These are phyloP conservation scores for Sogatella furcifera DNA, from an alignment of 1,140 invertebrate species.

Conservation along the genomic window DNA sequence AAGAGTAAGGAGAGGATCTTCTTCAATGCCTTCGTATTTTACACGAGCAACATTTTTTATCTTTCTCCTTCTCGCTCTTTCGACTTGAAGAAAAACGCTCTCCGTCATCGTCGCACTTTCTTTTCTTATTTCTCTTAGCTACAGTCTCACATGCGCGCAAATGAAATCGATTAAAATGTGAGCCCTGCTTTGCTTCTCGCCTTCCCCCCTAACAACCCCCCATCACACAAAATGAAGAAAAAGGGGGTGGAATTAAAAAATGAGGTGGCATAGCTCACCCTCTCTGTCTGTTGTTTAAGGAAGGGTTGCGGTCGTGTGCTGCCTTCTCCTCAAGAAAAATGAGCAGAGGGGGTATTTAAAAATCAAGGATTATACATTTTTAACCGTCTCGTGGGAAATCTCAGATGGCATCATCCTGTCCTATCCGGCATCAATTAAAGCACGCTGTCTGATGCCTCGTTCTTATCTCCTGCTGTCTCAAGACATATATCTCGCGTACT, in stretches of 20 bases:
- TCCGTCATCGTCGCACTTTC: constrained; percentile 15
- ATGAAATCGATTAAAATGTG: constrained; percentile 24
- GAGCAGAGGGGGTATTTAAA: constrained; percentile 13
- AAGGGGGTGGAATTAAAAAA: constrained; percentile 18
- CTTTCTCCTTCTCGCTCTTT: constrained; percentile 13
- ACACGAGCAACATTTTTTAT: constrained; percentile 18
- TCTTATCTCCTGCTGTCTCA: too few species aligned
- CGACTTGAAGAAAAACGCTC: too few species aligned
- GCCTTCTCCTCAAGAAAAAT: too few species aligned
- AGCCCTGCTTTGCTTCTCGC: constrained; percentile 12
- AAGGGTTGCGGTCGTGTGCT: too few species aligned
- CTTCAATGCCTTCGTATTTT: constrained; percentile 17
- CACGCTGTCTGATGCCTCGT: too few species aligned
- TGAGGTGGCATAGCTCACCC: constrained; percentile 11
- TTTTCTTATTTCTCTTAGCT: constrained; percentile 18
- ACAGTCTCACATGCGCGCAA: constrained; percentile 23
- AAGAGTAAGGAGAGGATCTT: constrained; percentile 2
- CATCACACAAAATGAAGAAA: not conserved
- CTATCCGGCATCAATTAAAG: too few species aligned
- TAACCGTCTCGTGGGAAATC: constrained; percentile 14
- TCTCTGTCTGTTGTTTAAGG: too few species aligned
- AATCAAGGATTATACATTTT: constrained; percentile 18
- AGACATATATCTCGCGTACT: too few species aligned
- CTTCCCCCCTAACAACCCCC: not conserved
- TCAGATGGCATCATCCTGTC: not conserved